These are phyloP conservation scores for Napeogenes inachia DNA, from an alignment of 2,888 invertebrate genomes.

Conservation along the genomic window DNA sequence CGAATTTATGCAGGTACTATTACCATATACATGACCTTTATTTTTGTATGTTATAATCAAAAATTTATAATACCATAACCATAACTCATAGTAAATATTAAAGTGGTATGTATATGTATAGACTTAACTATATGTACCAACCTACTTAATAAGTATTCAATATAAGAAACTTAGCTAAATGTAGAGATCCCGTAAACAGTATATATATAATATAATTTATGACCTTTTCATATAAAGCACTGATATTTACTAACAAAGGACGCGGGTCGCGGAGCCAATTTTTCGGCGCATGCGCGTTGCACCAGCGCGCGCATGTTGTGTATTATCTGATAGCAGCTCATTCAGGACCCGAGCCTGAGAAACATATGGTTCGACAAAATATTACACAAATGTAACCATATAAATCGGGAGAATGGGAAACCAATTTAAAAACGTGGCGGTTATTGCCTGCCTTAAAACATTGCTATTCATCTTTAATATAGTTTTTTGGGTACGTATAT, in stretches of 20 bases:
- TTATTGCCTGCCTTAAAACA: constrained; percentile 87
- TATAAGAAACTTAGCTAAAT: no score
- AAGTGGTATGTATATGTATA: no score
- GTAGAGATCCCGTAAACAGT: neutral
- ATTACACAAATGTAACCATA: constrained; percentile 29
- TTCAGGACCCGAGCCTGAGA: constrained; percentile 17
- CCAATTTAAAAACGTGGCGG: constrained; percentile 83
- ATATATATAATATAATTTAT: neutral
- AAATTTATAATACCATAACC: no score
- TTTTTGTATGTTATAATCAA: no score
- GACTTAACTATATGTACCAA: no score
- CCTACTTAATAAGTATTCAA: no score
- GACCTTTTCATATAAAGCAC: neutral
- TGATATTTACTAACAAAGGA: constrained; percentile 46
- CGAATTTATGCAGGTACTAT: no score
- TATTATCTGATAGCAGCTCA: constrained; percentile 24
- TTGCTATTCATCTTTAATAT: constrained; percentile 88
- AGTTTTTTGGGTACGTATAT: constrained; percentile 85
- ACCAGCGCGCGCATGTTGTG: constrained; percentile 30
- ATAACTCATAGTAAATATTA: no score
- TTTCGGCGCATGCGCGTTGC: constrained; percentile 55
- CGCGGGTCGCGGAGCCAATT: constrained; percentile 47
- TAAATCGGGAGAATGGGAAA: constrained; percentile 77
- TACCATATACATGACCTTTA: no score
- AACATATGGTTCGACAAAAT: constrained; percentile 26